Base-by-base conservation (phyloP, 2,797 vertebrate genomes). In the Hirundo rustica region DNA sequence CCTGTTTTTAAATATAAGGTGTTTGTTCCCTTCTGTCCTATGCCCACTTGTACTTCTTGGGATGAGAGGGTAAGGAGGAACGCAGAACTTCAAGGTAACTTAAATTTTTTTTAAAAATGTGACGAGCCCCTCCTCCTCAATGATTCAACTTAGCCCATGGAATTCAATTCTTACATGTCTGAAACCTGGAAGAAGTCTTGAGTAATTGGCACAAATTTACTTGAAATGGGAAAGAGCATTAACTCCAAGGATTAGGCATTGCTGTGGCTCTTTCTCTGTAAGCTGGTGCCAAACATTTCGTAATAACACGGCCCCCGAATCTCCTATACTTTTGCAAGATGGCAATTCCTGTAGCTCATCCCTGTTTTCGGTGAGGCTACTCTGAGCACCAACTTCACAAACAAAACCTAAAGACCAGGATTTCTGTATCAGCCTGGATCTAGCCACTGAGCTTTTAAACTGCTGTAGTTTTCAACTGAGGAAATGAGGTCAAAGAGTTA, bases 401-500 rank as follows among this genome's bases (percentile, higher is more conserved):
- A 61, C 73, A 67, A 94, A 87, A 55, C 53, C 66, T 81, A 62
- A 92, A 90, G 74, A 88, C 27, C 0, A 0, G 30, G 83, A 90
- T 93, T 93, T 93, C 70, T 4, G 1, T 72, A 92, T 91, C 91
- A 83, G 57, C 44, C 79, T 64, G 53, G 55, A 92, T 92, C 85
- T 89, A 67, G 57, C 40, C 67, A 42, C 61, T 84, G 76, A 92
- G 93, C 83, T 92, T 87, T 92, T 85, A 93, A 91, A 92, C 57
- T 64, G 91, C 67, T 71, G 13, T 68, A 83, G 85, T 90, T 93
- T 94, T 80, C 90, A 91, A 58, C 80, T 68, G 88, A 89, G 84
- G 84, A 90, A 96, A 92, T 85, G 92, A 93, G 93, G 96, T 96
- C 94, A 94, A 91, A 95, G 80, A 95, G 95, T 92, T 96, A 95